Conservation (phyloP, 2,888 invertebrate species). For the Platycnemis pennipes region DNA sequence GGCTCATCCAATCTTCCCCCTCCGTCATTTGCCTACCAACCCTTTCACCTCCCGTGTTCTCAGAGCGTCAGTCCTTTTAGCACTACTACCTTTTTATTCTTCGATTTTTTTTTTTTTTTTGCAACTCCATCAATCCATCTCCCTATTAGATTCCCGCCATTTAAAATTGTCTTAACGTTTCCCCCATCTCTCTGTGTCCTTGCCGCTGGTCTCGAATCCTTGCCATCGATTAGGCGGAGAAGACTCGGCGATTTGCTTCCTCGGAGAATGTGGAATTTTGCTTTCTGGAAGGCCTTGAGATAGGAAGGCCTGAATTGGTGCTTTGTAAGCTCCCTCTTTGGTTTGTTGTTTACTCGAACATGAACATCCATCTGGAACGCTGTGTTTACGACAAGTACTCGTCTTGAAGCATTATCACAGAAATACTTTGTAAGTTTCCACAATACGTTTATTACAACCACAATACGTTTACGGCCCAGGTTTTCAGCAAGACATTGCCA, state of each 20-base stretch:
- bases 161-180: neutral
- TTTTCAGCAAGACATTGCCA: too few species aligned
- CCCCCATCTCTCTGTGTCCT: neutral
- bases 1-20: conserved; percentile 36
- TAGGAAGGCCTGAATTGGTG: too few species aligned
- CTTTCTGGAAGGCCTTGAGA: too few species aligned
- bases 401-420: too few species aligned
- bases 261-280: too few species aligned
- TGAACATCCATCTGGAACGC: too few species aligned
- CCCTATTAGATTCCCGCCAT: neutral
- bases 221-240: neutral
- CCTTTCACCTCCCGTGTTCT: conserved; percentile 34
- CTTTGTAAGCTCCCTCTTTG: neutral
- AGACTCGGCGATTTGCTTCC: neutral
- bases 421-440: too few species aligned
- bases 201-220: neutral
- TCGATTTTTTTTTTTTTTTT: conserved; percentile 36
- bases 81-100: too few species aligned
- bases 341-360: too few species aligned
- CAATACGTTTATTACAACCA: too few species aligned
- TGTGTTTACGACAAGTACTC: too few species aligned
- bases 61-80: neutral
- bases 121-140: neutral
- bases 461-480: too few species aligned
- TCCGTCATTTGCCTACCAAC: conserved; percentile 48